phyloP scores from a whole-genome alignment of 2,888 invertebrate genomes.

The Xestia c-nigrum region DNA sequence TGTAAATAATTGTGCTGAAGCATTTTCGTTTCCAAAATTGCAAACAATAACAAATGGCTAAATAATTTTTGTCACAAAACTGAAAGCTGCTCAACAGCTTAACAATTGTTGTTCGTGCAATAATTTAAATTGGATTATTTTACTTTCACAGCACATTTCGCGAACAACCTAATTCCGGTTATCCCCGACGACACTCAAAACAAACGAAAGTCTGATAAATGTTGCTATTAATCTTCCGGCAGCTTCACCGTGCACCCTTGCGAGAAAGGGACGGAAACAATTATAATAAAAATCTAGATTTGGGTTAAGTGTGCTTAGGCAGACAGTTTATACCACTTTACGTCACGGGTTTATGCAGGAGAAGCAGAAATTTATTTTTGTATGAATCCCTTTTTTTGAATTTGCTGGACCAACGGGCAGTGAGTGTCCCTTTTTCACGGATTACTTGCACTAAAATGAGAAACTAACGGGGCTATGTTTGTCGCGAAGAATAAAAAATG shows the following conservation, averaged over 20 bases:
- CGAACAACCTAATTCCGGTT: conserved; percentile 85
- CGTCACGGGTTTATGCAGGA: conserved; percentile 56
- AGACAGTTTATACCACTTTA: conserved; percentile 65
- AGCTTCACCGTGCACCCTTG: conserved; percentile 76
- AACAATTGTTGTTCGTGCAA: conserved; percentile 71
- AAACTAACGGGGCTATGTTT: conserved; percentile 38
- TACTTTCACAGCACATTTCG: conserved; percentile 80
- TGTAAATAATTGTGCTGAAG: background rate
- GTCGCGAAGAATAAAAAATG: conserved; percentile 42
- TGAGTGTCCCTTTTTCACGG: conserved; percentile 24
- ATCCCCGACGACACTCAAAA: conserved; percentile 86
- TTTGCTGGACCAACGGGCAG: conserved; percentile 35
- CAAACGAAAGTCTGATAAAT: conserved; percentile 88
- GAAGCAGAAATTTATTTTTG: conserved; percentile 59
- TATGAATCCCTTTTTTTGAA: conserved; percentile 57
- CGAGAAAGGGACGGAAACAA: conserved; percentile 75
- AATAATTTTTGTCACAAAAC: conserved; percentile 61
- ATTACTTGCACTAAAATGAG: conserved; percentile 41
- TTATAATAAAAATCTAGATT: conserved; percentile 78
- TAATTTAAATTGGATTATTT: conserved; percentile 85
- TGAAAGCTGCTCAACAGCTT: conserved; percentile 58
- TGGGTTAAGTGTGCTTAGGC: conserved; percentile 72
- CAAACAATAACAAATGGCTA: conserved; percentile 52
- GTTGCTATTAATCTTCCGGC: conserved; percentile 83
- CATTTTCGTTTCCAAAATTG: conserved; percentile 16